phyloP scores from a whole-genome alignment of 2,888 invertebrate genomes.

The Clanis bilineata region DNA sequence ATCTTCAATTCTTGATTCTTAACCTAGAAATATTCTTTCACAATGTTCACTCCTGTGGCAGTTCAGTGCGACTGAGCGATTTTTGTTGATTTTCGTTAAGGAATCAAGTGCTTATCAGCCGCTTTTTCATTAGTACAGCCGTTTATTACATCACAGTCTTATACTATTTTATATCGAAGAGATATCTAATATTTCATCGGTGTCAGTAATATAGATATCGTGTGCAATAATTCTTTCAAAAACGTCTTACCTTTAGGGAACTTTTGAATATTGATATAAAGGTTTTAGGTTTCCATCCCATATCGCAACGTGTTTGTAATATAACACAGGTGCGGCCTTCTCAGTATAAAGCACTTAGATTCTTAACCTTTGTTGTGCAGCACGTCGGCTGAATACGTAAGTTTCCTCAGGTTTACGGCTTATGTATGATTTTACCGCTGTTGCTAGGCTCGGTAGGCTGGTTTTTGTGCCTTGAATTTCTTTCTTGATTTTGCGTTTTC shows the following conservation, averaged over 20 bases:
- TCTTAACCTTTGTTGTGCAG: conserved; percentile 32
- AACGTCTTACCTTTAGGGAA: not conserved
- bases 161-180: too few species aligned
- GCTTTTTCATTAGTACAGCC: too few species aligned
- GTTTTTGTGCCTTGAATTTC: conserved; percentile 6
- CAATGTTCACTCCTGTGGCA: too few species aligned
- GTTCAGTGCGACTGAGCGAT: too few species aligned
- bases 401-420: conserved; percentile 18
- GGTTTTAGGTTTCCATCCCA: not conserved
- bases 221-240: too few species aligned
- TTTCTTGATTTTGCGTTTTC: conserved; percentile 1
- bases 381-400: conserved; percentile 36
- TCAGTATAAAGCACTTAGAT: conserved; percentile 36
- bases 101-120: too few species aligned
- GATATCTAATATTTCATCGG: too few species aligned
- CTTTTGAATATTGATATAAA: not conserved
- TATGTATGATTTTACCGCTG: conserved; percentile 1
- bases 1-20: too few species aligned
- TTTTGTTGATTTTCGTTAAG: too few species aligned
- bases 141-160: too few species aligned
- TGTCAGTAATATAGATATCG: too few species aligned
- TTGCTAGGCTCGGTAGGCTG: not conserved
- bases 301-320: not conserved
- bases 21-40: too few species aligned
- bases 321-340: not conserved